Evolutionary conservation across 1,140 invertebrate species (phyloP), one percentile per base, ranked within the genome.

Genomic region (Bilobella aurantiaca): DNA sequence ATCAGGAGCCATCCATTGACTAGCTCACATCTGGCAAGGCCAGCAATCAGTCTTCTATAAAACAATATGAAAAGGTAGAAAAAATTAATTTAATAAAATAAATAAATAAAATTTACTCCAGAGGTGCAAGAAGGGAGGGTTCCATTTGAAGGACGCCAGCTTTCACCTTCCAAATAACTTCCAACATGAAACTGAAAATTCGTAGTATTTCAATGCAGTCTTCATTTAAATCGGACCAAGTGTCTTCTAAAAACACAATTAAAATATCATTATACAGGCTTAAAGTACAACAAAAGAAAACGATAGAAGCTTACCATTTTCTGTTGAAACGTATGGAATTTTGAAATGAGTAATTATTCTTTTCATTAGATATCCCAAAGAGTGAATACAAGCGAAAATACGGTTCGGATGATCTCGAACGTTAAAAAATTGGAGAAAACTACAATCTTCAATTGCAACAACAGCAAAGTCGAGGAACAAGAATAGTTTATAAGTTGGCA

Each of bases 1-100:
- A 70, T 68, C 0, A 73, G 59, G 8, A 73, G 57, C 68, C 66
- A 68, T 16, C 61, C 58, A 60, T 73, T 73, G 2, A 73, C 57
- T n/a, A 66, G 14, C 25, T 69, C 71, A 65, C 68, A 73, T 31
- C 68, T 37, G 32, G 64, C 71, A 2, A 73, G 49, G 2, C 71
- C 71, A 53, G 57, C 34, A 0, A 70, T 47, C 12, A 70, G 59
- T 27, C 66, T 62, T 29, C 71, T 73, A 53, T 47, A 49, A 58
- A 60, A 47, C n/a, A n/a, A n/a, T n/a, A n/a, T n/a, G n/a, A n/a
- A n/a, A n/a, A n/a, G n/a, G n/a, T n/a, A 58, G 8, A 58, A 14
- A 57, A 30, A 64, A 63, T 28, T 16, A 3, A 23, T n/a, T n/a
- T n/a, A n/a, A n/a, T n/a, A n/a, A n/a, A n/a, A n/a, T n/a, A n/a